Percentiles rank a stretch among this genome's conserved stretches.
Conservation (phyloP, 1,140 invertebrate species). For the Orius insidiosus region DNA sequence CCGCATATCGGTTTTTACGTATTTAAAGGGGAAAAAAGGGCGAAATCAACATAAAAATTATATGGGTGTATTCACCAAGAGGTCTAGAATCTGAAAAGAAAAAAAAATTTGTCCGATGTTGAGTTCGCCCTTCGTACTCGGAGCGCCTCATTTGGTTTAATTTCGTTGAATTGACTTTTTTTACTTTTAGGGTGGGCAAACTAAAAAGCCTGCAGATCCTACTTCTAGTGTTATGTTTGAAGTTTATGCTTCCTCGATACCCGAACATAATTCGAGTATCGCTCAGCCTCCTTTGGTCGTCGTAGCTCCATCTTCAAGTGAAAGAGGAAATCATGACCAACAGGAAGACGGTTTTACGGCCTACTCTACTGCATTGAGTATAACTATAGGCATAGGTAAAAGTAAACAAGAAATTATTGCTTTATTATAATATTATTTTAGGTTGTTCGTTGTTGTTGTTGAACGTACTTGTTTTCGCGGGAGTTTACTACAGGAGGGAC, state of each 20-base stretch:
- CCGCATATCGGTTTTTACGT: too few relatives aligned
- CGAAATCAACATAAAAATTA: too few relatives aligned
- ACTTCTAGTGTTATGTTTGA: conserved; percentile 10
- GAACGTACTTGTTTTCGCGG: conserved; percentile 82
- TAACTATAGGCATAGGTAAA: conserved; percentile 79
- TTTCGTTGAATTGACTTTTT: too few relatives aligned
- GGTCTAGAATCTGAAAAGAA: too few relatives aligned
- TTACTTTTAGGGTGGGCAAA: too few relatives aligned
- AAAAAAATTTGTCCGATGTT: too few relatives aligned
- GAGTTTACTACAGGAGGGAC: conserved; percentile 85
- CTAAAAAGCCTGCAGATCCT: conserved; percentile 27
- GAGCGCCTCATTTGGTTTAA: too few relatives aligned
- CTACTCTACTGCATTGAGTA: conserved; percentile 72
- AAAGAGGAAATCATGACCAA: conserved; percentile 25
- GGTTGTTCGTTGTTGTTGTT: conserved; percentile 27
- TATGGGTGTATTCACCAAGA: too few relatives aligned
- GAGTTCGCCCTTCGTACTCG: too few relatives aligned
- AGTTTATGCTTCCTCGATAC: conserved; percentile 8
- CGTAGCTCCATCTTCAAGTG: conserved; percentile 19
- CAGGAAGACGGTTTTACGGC: conserved; percentile 70
- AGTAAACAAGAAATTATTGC: neutral
- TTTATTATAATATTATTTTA: conserved; percentile 7
- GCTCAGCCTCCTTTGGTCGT: conserved; percentile 20
- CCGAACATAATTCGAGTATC: conserved; percentile 15
- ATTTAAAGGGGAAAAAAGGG: too few relatives aligned